phyloP scores from a whole-genome alignment of 2,797 vertebrate genomes.

The Pitangus sulphuratus region DNA sequence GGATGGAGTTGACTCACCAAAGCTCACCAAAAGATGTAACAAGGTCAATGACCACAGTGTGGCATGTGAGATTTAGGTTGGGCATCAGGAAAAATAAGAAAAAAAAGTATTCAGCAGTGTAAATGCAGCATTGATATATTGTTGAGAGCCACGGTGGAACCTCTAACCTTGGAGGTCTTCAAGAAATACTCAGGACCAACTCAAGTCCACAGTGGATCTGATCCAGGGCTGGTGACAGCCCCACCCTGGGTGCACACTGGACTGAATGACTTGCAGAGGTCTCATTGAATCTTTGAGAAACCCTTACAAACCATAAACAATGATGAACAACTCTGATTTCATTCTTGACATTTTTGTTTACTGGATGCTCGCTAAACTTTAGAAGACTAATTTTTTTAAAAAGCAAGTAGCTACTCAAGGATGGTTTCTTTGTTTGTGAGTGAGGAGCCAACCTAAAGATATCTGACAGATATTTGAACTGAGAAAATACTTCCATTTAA shows the following conservation, averaged over 20 bases:
- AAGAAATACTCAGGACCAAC: not conserved
- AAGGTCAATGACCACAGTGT: not conserved
- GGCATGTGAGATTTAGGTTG: not conserved
- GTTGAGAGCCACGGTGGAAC: fast-evolving
- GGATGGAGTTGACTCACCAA: not conserved
- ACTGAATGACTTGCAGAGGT: not conserved
- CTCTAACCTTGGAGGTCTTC: not conserved
- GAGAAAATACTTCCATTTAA: not conserved
- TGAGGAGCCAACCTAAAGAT: not conserved
- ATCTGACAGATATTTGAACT: not conserved
- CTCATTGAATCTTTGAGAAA: not conserved
- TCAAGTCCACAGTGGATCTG: too few relatives aligned
- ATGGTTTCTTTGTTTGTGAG: not conserved
- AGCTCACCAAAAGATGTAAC: not conserved
- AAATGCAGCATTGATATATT: not conserved
- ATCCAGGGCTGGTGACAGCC: not conserved
- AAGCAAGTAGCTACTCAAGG: not conserved
- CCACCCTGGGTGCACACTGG: too few relatives aligned
- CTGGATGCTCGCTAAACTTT: not conserved
- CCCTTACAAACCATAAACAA: not conserved
- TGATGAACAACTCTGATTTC: not conserved
- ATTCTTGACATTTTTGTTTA: not conserved
- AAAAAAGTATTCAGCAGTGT: not conserved
- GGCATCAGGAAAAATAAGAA: not conserved
- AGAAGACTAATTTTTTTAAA: not conserved